Conservation (phyloP, 2,888 invertebrate genomes). For the Tachystola acroxantha region DNA sequence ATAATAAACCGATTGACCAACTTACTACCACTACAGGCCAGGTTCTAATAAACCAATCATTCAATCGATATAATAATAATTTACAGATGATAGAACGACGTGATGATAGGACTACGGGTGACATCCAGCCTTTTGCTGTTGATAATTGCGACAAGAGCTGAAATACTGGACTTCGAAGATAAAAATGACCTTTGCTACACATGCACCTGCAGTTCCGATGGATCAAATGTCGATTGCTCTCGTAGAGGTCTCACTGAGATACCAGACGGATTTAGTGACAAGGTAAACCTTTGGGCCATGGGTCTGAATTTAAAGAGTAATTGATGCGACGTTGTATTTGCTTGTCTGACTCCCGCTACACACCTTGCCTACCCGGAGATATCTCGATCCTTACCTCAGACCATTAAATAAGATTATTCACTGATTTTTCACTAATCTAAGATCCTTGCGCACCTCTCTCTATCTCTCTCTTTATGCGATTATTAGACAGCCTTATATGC, state of each 20-base stretch:
- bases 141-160: slow-evolving; percentile 29
- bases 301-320: too few species aligned
- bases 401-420: too few species aligned
- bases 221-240: slow-evolving; percentile 56
- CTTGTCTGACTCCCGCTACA: too few species aligned
- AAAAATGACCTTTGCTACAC: slow-evolving; percentile 47
- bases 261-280: slow-evolving; percentile 51
- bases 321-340: too few species aligned
- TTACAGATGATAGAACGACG: slow-evolving; percentile 60
- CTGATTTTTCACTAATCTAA: too few species aligned
- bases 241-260: slow-evolving; percentile 57
- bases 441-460: too few species aligned
- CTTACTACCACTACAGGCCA: slow-evolving; percentile 32
- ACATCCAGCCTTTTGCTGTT: slow-evolving; percentile 36
- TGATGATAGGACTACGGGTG: slow-evolving; percentile 43
- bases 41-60: slow-evolving; percentile 31
- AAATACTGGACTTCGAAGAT: slow-evolving; percentile 44
- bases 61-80: slow-evolving; percentile 8
- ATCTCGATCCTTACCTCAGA: too few species aligned
- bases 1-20: slow-evolving; percentile 15
- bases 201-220: slow-evolving; percentile 51
- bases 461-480: too few species aligned
- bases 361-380: too few species aligned
- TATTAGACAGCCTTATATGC: too few species aligned
- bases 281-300: slow-evolving; percentile 53